phyloP scores from a whole-genome alignment of 2,797 vertebrate genomes.

The Cyclura pinguis region DNA sequence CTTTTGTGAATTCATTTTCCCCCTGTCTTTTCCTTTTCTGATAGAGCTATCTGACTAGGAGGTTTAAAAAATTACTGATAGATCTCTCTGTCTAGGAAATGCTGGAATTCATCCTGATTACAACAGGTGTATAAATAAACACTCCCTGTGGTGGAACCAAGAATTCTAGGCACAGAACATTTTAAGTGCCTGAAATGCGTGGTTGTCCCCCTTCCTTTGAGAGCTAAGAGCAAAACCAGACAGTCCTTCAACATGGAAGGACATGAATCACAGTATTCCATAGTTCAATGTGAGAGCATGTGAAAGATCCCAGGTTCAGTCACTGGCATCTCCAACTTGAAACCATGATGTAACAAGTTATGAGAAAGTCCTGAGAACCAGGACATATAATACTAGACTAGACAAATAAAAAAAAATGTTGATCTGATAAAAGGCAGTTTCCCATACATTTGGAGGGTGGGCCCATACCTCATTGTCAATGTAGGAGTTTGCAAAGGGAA shows the following conservation, averaged over 20 bases:
- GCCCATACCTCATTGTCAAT: too few relatives aligned
- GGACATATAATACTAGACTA: too few relatives aligned
- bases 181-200: not conserved
- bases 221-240: not conserved
- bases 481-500: too few relatives aligned
- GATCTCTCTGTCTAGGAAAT: not conserved
- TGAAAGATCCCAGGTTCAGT: not conserved
- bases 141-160: not conserved
- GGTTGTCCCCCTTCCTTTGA: not conserved
- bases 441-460: too few relatives aligned
- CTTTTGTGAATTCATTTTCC: not conserved
- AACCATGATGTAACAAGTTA: too few relatives aligned
- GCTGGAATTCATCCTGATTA: not conserved
- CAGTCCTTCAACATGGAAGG: not conserved
- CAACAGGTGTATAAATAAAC: not conserved
- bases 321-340: too few relatives aligned
- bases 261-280: not conserved
- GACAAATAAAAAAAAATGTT: too few relatives aligned
- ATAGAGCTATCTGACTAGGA: not conserved
- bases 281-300: not conserved
- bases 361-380: too few relatives aligned
- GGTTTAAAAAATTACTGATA: not conserved
- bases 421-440: too few relatives aligned
- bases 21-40: not conserved
- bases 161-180: not conserved